Conservation (phyloP, 1,140 invertebrate genomes). For the Thrips palmi region DNA sequence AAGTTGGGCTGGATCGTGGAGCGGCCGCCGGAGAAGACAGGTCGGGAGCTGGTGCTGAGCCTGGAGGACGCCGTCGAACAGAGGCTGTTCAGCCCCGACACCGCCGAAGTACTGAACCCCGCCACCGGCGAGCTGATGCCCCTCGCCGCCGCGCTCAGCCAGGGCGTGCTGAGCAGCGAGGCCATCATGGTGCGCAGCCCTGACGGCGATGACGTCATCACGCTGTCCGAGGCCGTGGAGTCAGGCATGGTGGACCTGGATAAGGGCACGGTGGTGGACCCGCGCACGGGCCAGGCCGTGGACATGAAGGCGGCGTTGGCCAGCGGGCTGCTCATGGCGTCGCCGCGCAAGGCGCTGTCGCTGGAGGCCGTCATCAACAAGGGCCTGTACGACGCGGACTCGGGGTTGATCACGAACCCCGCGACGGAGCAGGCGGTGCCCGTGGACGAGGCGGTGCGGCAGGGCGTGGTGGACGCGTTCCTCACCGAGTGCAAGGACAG, state of each 20-base stretch:
- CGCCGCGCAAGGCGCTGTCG: conserved; percentile 47
- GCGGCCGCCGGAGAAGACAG: conserved; percentile 14
- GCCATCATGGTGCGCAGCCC: conserved; percentile 50
- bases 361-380: conserved; percentile 53
- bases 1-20: conserved; percentile 43
- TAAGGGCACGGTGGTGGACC: conserved; percentile 47
- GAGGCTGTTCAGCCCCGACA: conserved; percentile 38
- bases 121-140: conserved; percentile 37
- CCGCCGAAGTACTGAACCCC: conserved; percentile 41
- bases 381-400: conserved; percentile 46
- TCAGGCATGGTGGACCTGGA: conserved; percentile 55
- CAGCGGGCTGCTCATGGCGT: conserved; percentile 43
- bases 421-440: conserved; percentile 46
- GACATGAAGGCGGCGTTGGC: conserved; percentile 49
- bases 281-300: conserved; percentile 43
- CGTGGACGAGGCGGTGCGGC: conserved; percentile 54
- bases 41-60: conserved; percentile 25
- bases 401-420: conserved; percentile 50
- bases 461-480: conserved; percentile 61
- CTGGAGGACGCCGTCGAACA: conserved; percentile 44
- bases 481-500: conserved; percentile 68
- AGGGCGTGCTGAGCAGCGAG: conserved; percentile 52
- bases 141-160: conserved; percentile 48
- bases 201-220: conserved; percentile 45
- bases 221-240: conserved; percentile 55